Evolutionary conservation across 2,888 invertebrate species (phyloP), one percentile per base, ranked within the genome.

Genomic region (Synergus gifuensis): DNA sequence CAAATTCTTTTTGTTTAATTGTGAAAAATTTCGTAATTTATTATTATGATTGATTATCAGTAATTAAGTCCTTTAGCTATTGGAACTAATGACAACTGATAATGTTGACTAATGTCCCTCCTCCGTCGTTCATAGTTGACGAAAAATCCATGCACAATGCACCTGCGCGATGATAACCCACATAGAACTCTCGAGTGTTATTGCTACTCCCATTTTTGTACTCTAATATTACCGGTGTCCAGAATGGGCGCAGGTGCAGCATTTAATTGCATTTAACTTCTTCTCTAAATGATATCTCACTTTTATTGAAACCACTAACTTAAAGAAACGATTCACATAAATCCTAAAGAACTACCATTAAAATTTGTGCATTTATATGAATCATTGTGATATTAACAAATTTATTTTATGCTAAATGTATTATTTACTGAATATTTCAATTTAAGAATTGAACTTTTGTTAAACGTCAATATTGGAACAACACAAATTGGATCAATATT

Each of bases 81-180:
- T 42, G 8, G 28, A 22, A 28, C 8, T 46, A 69, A 46, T 69
- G 14, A 28, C 46, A 49, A 69, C 18, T 36, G 9, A 73, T 28
- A 73, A 49, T 73, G 3, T 28, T 28, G 28, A 28, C 28, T 28
- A 73, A 36, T 54, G 11, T 54, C 12, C 36, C 28, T 73, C 36
- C 12, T 73, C 36, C 4, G 40, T 54, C 54, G 11, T 73, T 73
- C 2, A 40, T 4, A 44, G 42, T 67, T 36, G 5, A 73, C 73
- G 54, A 73, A 73, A 66, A 73, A 73, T 73, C 73, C 54, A 73
- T 73, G 73, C 73, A 36, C 11, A 54, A 73, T 54, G 73, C 73
- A 73, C 73, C 73, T 73, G 73, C 73, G 54, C 54, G 73, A 73
- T 73, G 49, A 54, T 73, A 28, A 54, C 54, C 49, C 36, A 73